Evolutionary conservation across 2,113 vertebrate species (phyloP), one percentile per base, ranked within the genome.

Genomic region (Chinchilla lanigera): DNA sequence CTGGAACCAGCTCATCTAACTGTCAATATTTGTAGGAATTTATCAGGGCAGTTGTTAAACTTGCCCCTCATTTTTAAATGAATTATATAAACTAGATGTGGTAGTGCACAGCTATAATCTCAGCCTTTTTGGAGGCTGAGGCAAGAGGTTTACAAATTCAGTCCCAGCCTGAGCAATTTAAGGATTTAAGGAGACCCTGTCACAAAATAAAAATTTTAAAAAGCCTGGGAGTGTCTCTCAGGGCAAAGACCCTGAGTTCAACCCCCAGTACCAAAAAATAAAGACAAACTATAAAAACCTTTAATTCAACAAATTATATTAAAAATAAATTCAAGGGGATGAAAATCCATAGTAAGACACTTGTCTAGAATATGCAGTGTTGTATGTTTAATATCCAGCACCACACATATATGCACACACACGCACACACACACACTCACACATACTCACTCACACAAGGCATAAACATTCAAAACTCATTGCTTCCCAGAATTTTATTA

Each of bases 31-130:
- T 88, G 58, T 26, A 90, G 47, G 30, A 90, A 90, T 94, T 81
- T 94, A 84, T 30, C 80, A 85, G 78, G 54, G 24, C 44, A 90
- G n/a, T 94, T 86, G 20, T 71, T 86, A 75, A 89, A 75, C 4
- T 20, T 71, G 41, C 20, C 41, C 22, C 30, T 83, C 82, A 69
- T 71, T 92, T 77, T 89, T 82, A 92, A 73, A 91, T 61, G 69
- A 82, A 95, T 86, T 65, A 38, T 89, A 85, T 67, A 58, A 65
- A 85, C 13, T 80, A 47, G 30, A 80, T 35, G 17, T 80, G 77
- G 77, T 52, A 28, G 38, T 44, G 8, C 47, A 80, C 30, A 80
- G 1, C 7, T 52, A 7, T 80, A 80, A 52, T 20, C 9, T 8
- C 47, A 80, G 47, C 44, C 35, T 11, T 80, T 16, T 50, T 50